Evolutionary conservation across 2,888 invertebrate genomes (phyloP).

Genomic region (Syrista parreyssii): DNA sequence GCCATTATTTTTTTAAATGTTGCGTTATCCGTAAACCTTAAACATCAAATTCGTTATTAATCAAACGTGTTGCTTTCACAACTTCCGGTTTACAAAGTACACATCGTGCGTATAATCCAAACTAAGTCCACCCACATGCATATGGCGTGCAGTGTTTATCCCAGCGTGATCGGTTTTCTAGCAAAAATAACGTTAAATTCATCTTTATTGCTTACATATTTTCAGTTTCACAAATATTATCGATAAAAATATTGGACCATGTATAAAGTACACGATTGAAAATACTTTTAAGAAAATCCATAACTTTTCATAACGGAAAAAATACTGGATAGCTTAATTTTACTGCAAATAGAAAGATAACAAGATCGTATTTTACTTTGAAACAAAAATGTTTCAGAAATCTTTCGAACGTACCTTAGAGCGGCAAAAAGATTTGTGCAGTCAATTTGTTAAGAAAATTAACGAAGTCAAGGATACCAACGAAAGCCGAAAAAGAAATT

Average conservation of each 20-base stretch:
- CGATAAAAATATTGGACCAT: not conserved
- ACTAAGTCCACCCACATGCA: not conserved
- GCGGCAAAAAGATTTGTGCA: constrained; percentile 62
- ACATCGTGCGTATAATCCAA: constrained; percentile 1
- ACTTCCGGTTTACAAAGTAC: not conserved
- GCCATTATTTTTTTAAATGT: not conserved
- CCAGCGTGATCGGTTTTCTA: not conserved
- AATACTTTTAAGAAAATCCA: constrained; percentile 10
- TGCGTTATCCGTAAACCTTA: not conserved
- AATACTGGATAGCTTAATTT: not conserved
- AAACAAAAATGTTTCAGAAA: constrained; percentile 41
- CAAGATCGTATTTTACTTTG: not conserved
- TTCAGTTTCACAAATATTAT: not conserved
- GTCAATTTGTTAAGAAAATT: constrained; percentile 62
- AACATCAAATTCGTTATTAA: not conserved
- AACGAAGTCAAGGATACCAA: constrained; percentile 64
- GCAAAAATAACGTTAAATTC: not conserved
- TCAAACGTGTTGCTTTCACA: not conserved
- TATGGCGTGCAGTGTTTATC: not conserved
- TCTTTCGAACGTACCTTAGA: constrained; percentile 46
- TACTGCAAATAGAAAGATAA: not conserved
- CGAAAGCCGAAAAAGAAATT: not conserved
- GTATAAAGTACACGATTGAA: not conserved
- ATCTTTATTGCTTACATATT: constrained; percentile 1
- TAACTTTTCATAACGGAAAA: not conserved